Base-by-base conservation (phyloP, 1,140 invertebrate genomes). In the Eupeodes corollae region DNA sequence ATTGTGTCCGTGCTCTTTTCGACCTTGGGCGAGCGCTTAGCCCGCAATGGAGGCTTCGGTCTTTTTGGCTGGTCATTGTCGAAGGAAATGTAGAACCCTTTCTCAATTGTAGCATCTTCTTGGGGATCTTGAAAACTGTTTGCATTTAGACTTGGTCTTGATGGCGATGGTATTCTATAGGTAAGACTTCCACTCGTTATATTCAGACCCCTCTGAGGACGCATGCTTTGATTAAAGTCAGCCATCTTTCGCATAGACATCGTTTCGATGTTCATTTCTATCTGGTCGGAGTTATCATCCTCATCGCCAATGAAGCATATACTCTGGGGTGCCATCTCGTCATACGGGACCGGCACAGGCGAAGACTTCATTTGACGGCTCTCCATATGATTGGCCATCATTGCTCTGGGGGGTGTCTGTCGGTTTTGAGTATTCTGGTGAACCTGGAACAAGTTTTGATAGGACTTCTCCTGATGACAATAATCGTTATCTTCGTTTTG, bases 71-170 rank as follows among this genome's bases (percentile, higher is more conserved):
- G 79, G 38, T 88, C 83, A 61, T 86, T 82, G 61, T 92, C 90
- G 64, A 95, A 91, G 18, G 88, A 88, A 60, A 95, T 91, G 66
- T 94, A 93, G 71, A 96, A 96, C n/a, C 90, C 89, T 71, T 89
- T 88, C 66, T 90, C 84, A 52, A 76, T 77, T n/a, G 68, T 72
- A n/a, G 70, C 69, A 38, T 74, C 69, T 12, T 51, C 47, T 11
- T 61, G 55, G 0, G 70, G 70, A 55, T 72, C 66, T 64, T 83
- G 82, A 72, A 87, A 85, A 32, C 83, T 83, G 64, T 80, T 82
- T 45, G 79, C 70, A 38, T 78, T 75, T 50, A 84, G 76, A 46
- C 79, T 74, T n/a, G 82, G 82, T 55, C 84, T 72, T 33, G 85
- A 54, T 50, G 86, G 79, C 31, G 86, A 89, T 15, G 85, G 83